Percentiles rank a stretch among this genome's conserved stretches.
Evolutionary conservation across 2,113 vertebrate species (phyloP).

Genomic region (Ailuropoda melanoleuca): DNA sequence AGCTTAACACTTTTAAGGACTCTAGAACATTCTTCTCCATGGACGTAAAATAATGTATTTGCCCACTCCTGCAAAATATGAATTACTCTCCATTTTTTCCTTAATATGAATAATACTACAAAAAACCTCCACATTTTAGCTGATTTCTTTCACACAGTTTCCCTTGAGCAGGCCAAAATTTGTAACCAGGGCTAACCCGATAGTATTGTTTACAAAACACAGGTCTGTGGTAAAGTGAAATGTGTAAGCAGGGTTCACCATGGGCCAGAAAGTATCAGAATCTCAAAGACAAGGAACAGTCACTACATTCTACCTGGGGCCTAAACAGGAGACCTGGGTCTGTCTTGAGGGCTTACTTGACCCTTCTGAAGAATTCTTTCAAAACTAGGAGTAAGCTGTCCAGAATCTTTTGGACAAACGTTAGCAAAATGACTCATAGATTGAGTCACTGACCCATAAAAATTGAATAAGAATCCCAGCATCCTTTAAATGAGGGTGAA

Average conservation of each 20-base stretch:
- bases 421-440: not conserved
- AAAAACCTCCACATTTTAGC: not conserved
- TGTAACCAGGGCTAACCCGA: not conserved
- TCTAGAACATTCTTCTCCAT: not conserved
- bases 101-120: not conserved
- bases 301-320: not conserved
- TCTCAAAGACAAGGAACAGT: not conserved
- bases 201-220: not conserved
- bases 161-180: not conserved
- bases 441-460: not conserved
- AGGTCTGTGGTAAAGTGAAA: not conserved
- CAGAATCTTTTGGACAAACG: not conserved
- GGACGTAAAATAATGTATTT: not conserved
- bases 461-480: not conserved
- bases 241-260: not conserved
- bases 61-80: not conserved
- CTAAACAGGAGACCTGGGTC: not conserved
- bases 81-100: slow-evolving; percentile 6
- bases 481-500: not conserved
- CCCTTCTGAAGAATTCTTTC: not conserved
- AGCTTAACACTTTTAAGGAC: slow-evolving; percentile 6
- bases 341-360: not conserved
- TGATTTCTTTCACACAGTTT: not conserved
- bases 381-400: not conserved
- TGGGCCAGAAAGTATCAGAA: not conserved